phyloP scores from a whole-genome alignment of 92 coral and sea anemone genomes.

The Siderastrea radians region DNA sequence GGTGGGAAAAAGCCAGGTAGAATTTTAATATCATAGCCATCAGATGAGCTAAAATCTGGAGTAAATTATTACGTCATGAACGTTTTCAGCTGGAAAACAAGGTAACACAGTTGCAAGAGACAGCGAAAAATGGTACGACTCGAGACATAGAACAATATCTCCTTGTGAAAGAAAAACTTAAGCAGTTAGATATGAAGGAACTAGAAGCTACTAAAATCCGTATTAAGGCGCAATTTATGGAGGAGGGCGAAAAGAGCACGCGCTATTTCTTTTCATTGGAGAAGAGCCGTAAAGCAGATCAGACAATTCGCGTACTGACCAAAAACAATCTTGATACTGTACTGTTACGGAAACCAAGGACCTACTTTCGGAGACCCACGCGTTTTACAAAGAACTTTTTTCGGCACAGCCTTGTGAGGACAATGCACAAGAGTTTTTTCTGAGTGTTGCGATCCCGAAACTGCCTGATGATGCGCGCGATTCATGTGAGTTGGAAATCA shows the following conservation, averaged over 20 bases:
- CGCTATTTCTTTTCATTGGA: slow-evolving; percentile 16
- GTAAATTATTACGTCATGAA: background rate
- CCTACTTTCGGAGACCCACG: background rate
- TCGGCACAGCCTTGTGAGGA: no score
- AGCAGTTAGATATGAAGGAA: no score
- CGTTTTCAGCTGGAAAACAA: background rate
- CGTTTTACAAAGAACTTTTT: no score
- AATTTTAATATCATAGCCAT: slow-evolving; percentile 6
- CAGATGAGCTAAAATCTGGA: background rate
- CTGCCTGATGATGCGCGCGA: background rate
- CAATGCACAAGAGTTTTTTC: no score
- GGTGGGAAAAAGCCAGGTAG: slow-evolving; percentile 37
- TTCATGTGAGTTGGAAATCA: background rate
- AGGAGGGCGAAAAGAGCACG: background rate
- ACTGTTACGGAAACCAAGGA: background rate
- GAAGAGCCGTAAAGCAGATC: slow-evolving; percentile 26
- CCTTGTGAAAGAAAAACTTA: background rate
- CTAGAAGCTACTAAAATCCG: no score
- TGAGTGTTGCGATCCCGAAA: background rate
- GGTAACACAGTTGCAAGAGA: background rate
- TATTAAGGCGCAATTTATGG: no score
- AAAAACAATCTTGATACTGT: slow-evolving; percentile 34
- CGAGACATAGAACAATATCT: background rate
- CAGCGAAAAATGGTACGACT: background rate
- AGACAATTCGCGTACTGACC: slow-evolving; percentile 9